A percentile compares a stretch with the other conserved stretches of the same genome.
phyloP scores from a whole-genome alignment of 2,888 invertebrate species.

The Andrena trimmerana region DNA sequence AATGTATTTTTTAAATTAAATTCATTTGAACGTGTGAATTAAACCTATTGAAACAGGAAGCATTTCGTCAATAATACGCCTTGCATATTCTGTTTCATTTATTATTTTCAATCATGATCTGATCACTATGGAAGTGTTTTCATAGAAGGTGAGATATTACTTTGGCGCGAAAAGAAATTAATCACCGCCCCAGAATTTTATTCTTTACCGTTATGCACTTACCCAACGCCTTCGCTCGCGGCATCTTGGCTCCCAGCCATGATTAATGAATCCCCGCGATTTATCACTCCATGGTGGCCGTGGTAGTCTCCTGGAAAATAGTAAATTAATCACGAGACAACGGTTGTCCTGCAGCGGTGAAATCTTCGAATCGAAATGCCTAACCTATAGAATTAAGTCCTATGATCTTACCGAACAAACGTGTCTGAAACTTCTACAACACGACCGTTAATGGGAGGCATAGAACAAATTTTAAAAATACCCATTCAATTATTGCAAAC shows the following conservation, averaged over 20 bases:
- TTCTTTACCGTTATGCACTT: slow-evolving; percentile 17
- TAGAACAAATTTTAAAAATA: neutral
- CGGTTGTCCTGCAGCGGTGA: neutral
- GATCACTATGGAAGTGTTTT: neutral
- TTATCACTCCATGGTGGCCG: neutral
- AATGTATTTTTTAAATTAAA: slow-evolving; percentile 55
- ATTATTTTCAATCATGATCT: neutral
- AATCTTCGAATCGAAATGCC: neutral
- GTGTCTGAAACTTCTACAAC: neutral
- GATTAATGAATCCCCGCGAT: neutral
- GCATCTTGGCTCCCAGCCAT: neutral
- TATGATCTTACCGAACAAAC: neutral
- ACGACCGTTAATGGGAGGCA: neutral
- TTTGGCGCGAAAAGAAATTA: neutral
- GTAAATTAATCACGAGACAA: neutral
- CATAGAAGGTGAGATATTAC: neutral
- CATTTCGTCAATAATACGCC: neutral
- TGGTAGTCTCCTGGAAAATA: neutral
- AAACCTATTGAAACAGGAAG: slow-evolving; percentile 2
- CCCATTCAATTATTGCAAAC: neutral
- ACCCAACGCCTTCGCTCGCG: neutral
- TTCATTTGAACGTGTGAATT: slow-evolving; percentile 11
- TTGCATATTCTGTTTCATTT: neutral
- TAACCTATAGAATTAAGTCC: neutral
- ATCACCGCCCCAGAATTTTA: neutral